Conservation (phyloP, 1,140 invertebrate species). For the Cataglyphis hispanica region DNA sequence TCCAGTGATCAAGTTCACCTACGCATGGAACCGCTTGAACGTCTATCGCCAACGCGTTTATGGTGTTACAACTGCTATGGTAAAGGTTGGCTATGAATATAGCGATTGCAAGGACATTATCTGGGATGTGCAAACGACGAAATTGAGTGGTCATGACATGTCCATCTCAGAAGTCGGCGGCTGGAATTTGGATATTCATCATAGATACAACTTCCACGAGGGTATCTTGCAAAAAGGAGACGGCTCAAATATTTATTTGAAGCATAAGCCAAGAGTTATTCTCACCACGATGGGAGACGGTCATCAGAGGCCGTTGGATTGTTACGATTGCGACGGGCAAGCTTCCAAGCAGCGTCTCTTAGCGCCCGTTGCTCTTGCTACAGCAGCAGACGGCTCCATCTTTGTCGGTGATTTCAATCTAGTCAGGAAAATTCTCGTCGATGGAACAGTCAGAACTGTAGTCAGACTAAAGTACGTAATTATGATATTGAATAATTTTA, state of each 20-base stretch:
- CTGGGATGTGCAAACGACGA: constrained; percentile 98
- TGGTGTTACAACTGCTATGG: constrained; percentile 95
- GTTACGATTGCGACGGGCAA: constrained; percentile 93
- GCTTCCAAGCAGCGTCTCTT: constrained; percentile 94
- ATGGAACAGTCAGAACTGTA: constrained; percentile 95
- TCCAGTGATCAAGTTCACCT: constrained; percentile 97
- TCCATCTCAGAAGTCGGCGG: constrained; percentile 98
- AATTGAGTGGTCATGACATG: constrained; percentile 98
- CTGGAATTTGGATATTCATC: constrained; percentile 99
- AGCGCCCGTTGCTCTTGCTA: constrained; percentile 96
- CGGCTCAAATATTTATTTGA: constrained; percentile 98
- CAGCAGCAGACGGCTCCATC: constrained; percentile 96
- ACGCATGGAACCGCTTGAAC: constrained; percentile 98
- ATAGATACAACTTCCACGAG: constrained; percentile 98
- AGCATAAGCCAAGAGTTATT: constrained; percentile 96
- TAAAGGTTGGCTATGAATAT: constrained; percentile 98
- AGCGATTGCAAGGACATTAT: constrained; percentile 96
- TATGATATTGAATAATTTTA: neutral
- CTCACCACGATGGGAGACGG: constrained; percentile 97
- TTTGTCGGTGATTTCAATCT: constrained; percentile 99
- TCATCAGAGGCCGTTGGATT: constrained; percentile 94
- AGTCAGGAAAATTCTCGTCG: constrained; percentile 95
- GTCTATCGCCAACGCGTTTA: constrained; percentile 98
- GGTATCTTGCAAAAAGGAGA: constrained; percentile 99
- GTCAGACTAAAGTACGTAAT: constrained; percentile 94